These are phyloP conservation scores for Fulmarus glacialis DNA, from an alignment of 2,113 vertebrate species.

Conservation along the genomic window DNA sequence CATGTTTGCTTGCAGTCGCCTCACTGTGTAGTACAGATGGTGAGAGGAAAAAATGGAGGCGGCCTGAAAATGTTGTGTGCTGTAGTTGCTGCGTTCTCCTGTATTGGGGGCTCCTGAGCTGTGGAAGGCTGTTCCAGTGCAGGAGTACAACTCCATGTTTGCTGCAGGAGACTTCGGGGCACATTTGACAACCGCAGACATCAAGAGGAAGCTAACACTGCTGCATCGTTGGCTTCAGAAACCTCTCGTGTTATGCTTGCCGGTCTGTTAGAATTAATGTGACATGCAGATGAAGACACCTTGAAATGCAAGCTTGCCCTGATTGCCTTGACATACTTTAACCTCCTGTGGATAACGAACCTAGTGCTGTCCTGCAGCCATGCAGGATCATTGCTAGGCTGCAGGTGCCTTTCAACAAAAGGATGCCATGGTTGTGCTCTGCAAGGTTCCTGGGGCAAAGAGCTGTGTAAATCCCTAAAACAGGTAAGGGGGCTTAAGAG, in stretches of 20 bases:
- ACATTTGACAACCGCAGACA: constrained; percentile 58
- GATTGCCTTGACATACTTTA: constrained; percentile 68
- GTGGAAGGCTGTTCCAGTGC: constrained; percentile 75
- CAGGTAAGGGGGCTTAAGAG: constrained; percentile 79
- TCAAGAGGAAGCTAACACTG: constrained; percentile 70
- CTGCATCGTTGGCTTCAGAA: constrained; percentile 71
- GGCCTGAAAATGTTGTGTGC: constrained; percentile 65
- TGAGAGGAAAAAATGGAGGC: constrained; percentile 71
- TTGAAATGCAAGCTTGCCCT: constrained; percentile 68
- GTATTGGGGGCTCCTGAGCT: constrained; percentile 74
- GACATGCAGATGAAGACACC: constrained; percentile 66
- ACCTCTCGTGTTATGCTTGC: constrained; percentile 51
- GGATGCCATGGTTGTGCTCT: constrained; percentile 73
- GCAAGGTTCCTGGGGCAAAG: constrained; percentile 74
- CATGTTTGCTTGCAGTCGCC: constrained; percentile 64
- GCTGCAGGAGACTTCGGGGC: constrained; percentile 75
- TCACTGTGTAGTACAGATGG: constrained; percentile 72
- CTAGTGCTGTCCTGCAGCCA: constrained; percentile 65
- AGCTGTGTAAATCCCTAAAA: constrained; percentile 70
- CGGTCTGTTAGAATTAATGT: constrained; percentile 50
- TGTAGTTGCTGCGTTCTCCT: constrained; percentile 74
- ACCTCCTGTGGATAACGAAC: constrained; percentile 70
- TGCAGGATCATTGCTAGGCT: constrained; percentile 73
- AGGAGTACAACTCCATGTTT: constrained; percentile 72
- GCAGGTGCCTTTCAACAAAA: constrained; percentile 70